Percentiles rank a stretch among this genome's conserved stretches.
These are phyloP conservation scores for Pyrrhura leucotis DNA, from an alignment of 2,797 vertebrate species.

Conservation along the genomic window DNA sequence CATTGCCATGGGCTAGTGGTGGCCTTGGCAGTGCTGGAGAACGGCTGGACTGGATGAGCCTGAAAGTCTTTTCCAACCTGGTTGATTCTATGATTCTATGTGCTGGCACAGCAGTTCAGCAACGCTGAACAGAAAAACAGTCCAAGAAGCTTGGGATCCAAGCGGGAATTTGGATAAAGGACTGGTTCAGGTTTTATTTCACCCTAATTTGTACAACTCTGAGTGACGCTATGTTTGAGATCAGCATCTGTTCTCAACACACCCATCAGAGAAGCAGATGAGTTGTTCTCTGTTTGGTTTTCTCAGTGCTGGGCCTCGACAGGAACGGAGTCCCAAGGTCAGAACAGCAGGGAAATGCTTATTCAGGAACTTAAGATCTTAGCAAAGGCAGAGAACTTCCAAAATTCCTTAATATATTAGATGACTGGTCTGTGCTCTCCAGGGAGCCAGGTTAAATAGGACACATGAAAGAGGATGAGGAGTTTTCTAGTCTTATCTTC, in stretches of 20 bases:
- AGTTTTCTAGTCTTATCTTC: background rate
- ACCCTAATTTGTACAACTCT: background rate
- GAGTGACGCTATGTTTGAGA: accelerated
- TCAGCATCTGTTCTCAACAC: accelerated
- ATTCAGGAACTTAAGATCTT: background rate
- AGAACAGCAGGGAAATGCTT: background rate
- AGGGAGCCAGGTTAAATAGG: background rate
- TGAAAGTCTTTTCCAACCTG: background rate
- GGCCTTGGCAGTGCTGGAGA: background rate
- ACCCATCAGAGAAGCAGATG: background rate
- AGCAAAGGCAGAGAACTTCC: background rate
- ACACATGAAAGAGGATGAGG: background rate
- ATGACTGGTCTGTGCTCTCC: background rate
- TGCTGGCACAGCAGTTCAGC: background rate
- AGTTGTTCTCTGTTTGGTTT: background rate
- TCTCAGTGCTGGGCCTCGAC: accelerated
- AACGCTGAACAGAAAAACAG: background rate
- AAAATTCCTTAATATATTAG: background rate
- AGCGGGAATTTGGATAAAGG: background rate
- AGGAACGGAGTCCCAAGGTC: background rate
- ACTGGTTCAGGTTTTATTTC: background rate
- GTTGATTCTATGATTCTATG: background rate
- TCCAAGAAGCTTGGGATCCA: background rate
- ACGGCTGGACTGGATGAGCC: background rate
- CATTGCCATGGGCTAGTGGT: background rate